Evolutionary conservation across 1,140 invertebrate species (phyloP).

Genomic region (Drosophila dunni): DNA sequence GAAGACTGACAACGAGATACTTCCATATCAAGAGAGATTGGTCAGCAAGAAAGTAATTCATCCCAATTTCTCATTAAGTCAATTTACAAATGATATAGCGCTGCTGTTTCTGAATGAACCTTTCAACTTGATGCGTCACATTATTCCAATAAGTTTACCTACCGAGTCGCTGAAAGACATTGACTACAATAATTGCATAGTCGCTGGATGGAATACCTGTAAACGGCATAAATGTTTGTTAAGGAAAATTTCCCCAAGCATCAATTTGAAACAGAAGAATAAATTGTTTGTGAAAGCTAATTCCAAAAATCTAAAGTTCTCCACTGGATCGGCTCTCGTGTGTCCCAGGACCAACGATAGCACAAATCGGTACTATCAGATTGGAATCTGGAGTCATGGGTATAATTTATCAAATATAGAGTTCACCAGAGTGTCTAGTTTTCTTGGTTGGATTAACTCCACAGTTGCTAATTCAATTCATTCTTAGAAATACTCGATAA

Average conservation of each 20-base stretch:
- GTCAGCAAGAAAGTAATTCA: background rate
- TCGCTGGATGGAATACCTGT: constrained; percentile 28
- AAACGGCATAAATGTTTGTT: background rate
- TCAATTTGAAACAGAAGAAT: background rate
- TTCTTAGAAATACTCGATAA: too few species aligned
- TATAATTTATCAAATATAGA: background rate
- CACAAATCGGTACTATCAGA: constrained; percentile 6
- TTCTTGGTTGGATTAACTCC: constrained; percentile 12
- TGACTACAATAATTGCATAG: background rate
- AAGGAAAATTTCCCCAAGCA: background rate
- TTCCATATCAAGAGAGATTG: constrained; percentile 9
- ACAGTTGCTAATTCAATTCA: background rate
- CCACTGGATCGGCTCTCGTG: constrained; percentile 22
- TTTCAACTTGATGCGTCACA: constrained; percentile 5
- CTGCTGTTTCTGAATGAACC: constrained; percentile 1
- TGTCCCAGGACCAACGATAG: constrained; percentile 27
- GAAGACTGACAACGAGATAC: background rate
- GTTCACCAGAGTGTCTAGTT: constrained; percentile 1
- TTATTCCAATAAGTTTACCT: constrained; percentile 13
- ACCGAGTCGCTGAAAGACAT: background rate
- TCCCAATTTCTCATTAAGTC: background rate
- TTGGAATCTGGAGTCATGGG: constrained; percentile 26
- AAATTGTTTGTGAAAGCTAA: background rate
- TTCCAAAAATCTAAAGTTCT: background rate
- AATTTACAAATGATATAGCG: constrained; percentile 7